Percentiles rank a stretch among this genome's conserved stretches.
phyloP scores from a whole-genome alignment of 2,888 invertebrate species.

The Thalpophila matura region DNA sequence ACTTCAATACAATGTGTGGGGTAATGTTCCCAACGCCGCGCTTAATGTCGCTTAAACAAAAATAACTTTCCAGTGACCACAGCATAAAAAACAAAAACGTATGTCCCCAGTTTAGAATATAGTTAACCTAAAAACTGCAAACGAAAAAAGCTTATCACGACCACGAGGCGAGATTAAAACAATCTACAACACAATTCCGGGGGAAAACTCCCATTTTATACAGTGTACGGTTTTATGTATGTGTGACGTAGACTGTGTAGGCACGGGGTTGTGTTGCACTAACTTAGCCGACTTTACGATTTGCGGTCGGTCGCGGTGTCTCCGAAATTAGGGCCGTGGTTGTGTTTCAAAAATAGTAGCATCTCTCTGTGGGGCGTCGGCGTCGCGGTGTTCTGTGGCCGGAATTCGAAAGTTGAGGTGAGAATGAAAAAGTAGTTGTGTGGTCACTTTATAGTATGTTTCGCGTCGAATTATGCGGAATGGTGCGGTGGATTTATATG shows the following conservation, averaged over 20 bases:
- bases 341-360: slow-evolving; percentile 62
- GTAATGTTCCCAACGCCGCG: slow-evolving; percentile 33
- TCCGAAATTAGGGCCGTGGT: slow-evolving; percentile 63
- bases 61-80: slow-evolving; percentile 40
- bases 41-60: slow-evolving; percentile 47
- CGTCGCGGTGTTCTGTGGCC: slow-evolving; percentile 38
- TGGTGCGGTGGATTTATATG: slow-evolving; percentile 13
- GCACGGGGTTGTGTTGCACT: slow-evolving; percentile 48
- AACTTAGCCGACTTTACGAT: slow-evolving; percentile 64
- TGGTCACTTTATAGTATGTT: slow-evolving; percentile 52
- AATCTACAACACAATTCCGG: slow-evolving; percentile 55
- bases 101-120: slow-evolving; percentile 47
- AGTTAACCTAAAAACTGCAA: slow-evolving; percentile 58
- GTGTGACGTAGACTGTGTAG: slow-evolving; percentile 33
- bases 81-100: slow-evolving; percentile 45
- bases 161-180: slow-evolving; percentile 54
- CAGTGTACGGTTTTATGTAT: slow-evolving; percentile 25
- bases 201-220: slow-evolving; percentile 42
- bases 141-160: slow-evolving; percentile 53
- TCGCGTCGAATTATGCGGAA: slow-evolving; percentile 39
- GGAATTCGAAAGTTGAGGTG: slow-evolving; percentile 54
- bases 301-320: slow-evolving; percentile 61
- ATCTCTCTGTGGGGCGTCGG: slow-evolving; percentile 39
- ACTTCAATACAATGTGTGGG: slow-evolving; percentile 20
- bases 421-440: slow-evolving; percentile 45